Evolutionary conservation across 37 sponge, comb jelly and placozoan genomes (phyloP).

Genomic region (Cladorhizidae sp.): DNA sequence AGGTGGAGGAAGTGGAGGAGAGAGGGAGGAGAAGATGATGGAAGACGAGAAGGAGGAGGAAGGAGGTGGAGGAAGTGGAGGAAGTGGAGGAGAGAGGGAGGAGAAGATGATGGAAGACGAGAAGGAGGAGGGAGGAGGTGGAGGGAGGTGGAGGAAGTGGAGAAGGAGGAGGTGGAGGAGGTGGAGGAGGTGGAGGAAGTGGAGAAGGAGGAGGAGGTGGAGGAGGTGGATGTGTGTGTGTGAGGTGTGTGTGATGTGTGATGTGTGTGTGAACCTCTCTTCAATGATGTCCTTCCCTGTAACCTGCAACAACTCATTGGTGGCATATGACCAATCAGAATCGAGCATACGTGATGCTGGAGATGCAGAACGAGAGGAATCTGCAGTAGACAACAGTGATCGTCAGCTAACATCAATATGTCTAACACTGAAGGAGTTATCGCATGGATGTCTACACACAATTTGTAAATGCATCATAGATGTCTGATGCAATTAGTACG

Average conservation of each 20-base stretch:
- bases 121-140: not conserved
- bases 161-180: not conserved
- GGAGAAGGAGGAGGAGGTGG: not conserved
- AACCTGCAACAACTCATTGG: constrained; percentile 70
- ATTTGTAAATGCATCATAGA: no score
- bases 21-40: not conserved
- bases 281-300: constrained; percentile 80
- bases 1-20: no score
- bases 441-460: no score
- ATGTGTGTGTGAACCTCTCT: constrained; percentile 24
- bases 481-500: no score
- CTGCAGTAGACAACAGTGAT: no score
- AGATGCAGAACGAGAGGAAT: constrained; percentile 1
- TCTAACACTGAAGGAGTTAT: no score
- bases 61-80: not conserved
- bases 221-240: no score
- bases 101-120: not conserved
- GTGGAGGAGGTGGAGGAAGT: not conserved
- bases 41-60: not conserved
- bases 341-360: constrained; percentile 29
- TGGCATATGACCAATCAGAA: constrained; percentile 86
- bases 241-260: no score
- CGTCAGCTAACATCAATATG: no score
- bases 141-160: no score
- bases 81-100: not conserved